Base-by-base conservation (phyloP, 2,797 vertebrate genomes). In the Tamandua tetradactyla region DNA sequence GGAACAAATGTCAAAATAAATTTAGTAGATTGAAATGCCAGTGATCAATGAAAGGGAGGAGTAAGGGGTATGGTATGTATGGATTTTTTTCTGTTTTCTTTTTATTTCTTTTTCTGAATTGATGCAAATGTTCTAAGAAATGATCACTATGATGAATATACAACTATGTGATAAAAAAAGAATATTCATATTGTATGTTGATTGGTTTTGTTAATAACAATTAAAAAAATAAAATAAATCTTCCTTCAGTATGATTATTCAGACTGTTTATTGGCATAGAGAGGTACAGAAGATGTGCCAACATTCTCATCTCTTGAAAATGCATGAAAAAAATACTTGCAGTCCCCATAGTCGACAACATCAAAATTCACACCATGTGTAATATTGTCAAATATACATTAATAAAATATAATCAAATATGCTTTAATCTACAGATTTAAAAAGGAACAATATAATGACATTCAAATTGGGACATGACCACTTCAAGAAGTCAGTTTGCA, bases 221-320 rank as follows among this genome's bases (percentile, higher is more conserved):
- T n/a, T n/a, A n/a, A n/a, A n/a, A n/a, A 86, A 80, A 23, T 75
- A 72, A 85, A 88, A 82, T 85, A 49, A 47, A 89, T 62, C 35
- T 82, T 78, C 13, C n/a, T 79, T 95, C 37, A 95, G 18, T 92
- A 49, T 62, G 15, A 81, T 76, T 62, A 86, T 87, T 83, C 55
- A 76, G 52, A 87, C 25, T 71, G 32, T 59, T 79, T 55, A 66
- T 25, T 90, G 40, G 17, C 66, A 93, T 47, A 40, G 8, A 83
- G 18, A 90, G n/a, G 18, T 37, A 79, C 2, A 84, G 74, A 94
- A n/a, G 6, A n/a, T n/a, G n/a, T 72, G 42, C 86, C 74, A 91
- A 87, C 3, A 47, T 35, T 87, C 55, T 92, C 55, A 84, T 62
- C 78, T 72, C 42, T 91, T 90, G 75, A 94, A 93, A 94, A 85